Conservation (phyloP, 2,888 invertebrate species). For the Acrocyrtus sp. region DNA sequence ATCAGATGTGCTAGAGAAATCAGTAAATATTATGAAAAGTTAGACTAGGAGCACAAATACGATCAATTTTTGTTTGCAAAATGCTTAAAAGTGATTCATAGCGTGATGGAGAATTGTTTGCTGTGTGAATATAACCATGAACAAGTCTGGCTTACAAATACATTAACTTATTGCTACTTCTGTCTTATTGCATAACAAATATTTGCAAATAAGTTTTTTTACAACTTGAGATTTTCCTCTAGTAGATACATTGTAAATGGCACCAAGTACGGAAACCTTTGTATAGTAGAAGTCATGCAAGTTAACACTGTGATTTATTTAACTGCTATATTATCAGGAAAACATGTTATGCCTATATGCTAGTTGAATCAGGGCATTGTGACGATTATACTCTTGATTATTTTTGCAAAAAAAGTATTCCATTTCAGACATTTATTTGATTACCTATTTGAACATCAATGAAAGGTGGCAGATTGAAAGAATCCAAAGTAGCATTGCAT, state of each 20-base stretch:
- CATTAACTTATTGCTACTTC: too few relatives aligned
- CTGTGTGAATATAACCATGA: constrained; percentile 18
- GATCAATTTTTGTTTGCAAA: constrained; percentile 38
- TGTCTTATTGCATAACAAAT: constrained; percentile 17
- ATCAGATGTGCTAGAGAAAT: not conserved
- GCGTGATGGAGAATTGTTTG: constrained; percentile 29
- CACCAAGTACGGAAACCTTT: not conserved
- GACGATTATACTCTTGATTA: too few relatives aligned
- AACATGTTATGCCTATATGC: too few relatives aligned
- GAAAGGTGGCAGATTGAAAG: too few relatives aligned
- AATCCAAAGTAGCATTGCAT: too few relatives aligned
- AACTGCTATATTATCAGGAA: too few relatives aligned
- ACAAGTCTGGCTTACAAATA: constrained; percentile 8
- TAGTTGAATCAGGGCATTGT: too few relatives aligned
- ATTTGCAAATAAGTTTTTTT: constrained; percentile 32
- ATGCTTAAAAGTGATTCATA: constrained; percentile 38
- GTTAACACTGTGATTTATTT: not conserved
- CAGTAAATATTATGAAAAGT: not conserved
- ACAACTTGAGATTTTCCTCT: not conserved
- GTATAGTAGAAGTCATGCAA: not conserved
- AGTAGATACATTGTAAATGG: constrained; percentile 3
- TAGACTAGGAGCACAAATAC: not conserved
- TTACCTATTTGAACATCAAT: too few relatives aligned
- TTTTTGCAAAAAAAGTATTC: too few relatives aligned
- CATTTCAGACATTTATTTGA: too few relatives aligned